A percentile compares a stretch with the other conserved stretches of the same genome.
phyloP scores from a whole-genome alignment of 2,888 invertebrate species.

The Apantesis nais region DNA sequence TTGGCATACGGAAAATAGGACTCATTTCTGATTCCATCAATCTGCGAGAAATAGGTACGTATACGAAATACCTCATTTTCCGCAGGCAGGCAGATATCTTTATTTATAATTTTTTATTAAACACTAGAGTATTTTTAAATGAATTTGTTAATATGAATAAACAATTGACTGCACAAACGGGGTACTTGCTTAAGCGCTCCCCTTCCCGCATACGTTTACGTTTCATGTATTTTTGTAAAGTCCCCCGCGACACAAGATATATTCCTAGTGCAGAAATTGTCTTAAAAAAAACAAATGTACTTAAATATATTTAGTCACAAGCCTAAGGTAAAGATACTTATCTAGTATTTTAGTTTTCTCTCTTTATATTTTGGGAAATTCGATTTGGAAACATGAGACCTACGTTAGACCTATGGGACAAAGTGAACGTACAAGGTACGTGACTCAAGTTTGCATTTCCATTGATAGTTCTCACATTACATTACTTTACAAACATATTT shows the following conservation, averaged over 20 bases:
- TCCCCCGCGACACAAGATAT: too few species aligned
- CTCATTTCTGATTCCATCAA: background rate
- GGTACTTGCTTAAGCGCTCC: too few species aligned
- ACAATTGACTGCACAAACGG: too few species aligned
- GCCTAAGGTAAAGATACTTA: background rate
- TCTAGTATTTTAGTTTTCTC: background rate
- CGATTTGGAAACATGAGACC: too few species aligned
- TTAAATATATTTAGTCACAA: background rate
- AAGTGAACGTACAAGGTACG: background rate
- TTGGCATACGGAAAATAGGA: background rate
- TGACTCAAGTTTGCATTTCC: too few species aligned
- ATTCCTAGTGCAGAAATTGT: too few species aligned
- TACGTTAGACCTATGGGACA: too few species aligned
- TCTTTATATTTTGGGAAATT: background rate
- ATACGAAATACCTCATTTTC: background rate
- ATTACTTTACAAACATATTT: too few species aligned
- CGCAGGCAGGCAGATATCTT: background rate
- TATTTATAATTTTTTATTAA: background rate
- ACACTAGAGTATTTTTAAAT: background rate
- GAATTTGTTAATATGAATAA: background rate
- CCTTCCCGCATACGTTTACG: too few species aligned
- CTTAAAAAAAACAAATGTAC: too few species aligned
- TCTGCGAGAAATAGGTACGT: background rate
- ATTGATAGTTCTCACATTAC: too few species aligned
- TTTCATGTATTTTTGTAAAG: too few species aligned